A percentile compares a stretch with the other conserved stretches of the same genome.
These are phyloP conservation scores for Eptesicus fuscus DNA, from an alignment of 2,113 vertebrate genomes.

Conservation along the genomic window DNA sequence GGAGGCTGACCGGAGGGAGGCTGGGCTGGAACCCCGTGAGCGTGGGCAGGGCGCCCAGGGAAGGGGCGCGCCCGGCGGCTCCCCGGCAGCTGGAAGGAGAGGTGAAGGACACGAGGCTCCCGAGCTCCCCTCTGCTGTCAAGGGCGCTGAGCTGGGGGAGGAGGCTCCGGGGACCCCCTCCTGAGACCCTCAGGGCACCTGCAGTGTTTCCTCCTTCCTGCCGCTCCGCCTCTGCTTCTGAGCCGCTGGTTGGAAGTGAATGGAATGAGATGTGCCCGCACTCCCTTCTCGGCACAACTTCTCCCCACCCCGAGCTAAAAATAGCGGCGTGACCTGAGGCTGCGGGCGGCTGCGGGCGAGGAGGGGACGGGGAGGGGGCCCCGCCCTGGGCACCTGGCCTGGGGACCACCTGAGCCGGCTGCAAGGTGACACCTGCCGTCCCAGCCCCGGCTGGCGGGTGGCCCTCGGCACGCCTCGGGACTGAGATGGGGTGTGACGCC, in stretches of 20 bases:
- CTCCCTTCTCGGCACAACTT: not conserved
- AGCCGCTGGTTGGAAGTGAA: conserved; percentile 35
- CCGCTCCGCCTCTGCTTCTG: not conserved
- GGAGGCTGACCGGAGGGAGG: not conserved
- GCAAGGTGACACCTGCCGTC: not conserved
- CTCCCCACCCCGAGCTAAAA: not conserved
- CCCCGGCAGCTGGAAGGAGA: not conserved
- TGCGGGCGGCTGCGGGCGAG: not conserved
- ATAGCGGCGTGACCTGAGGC: conserved; percentile 36
- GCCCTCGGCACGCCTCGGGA: not conserved
- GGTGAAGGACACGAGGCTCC: not conserved
- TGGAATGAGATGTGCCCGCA: not conserved
- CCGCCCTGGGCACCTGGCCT: not conserved
- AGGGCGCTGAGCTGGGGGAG: not conserved
- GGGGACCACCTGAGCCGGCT: not conserved
- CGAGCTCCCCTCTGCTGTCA: not conserved
- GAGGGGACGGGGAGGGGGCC: no score
- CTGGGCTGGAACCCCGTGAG: not conserved
- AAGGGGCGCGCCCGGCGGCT: not conserved
- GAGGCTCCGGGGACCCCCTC: not conserved
- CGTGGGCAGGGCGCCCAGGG: no score
- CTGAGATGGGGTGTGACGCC: not conserved
- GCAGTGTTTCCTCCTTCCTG: not conserved
- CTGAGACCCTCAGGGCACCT: fast-evolving
- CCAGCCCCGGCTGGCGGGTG: not conserved